Percentiles rank a stretch among this genome's conserved stretches.
These are phyloP conservation scores for Urocitellus parryii DNA, from an alignment of 2,113 vertebrate genomes.

Conservation along the genomic window DNA sequence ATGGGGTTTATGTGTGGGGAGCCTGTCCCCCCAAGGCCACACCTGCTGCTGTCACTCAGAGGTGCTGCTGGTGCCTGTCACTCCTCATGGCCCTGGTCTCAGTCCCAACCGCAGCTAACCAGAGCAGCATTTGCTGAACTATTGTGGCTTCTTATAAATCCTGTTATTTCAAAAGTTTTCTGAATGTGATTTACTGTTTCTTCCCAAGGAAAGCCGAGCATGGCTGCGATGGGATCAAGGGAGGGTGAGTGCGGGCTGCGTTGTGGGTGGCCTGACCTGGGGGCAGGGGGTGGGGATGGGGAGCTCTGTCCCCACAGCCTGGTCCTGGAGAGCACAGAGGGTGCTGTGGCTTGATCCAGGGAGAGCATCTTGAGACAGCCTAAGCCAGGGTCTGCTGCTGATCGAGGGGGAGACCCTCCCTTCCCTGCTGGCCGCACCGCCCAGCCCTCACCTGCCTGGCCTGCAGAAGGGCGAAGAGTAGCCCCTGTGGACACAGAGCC, in stretches of 20 bases:
- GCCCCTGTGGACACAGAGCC: neutral
- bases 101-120: accelerated
- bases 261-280: neutral
- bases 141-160: neutral
- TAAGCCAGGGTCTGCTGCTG: neutral
- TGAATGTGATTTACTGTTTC: neutral
- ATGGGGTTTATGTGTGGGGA: accelerated
- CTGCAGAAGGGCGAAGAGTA: too few species aligned
- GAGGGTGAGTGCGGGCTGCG: accelerated
- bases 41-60: neutral
- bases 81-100: neutral
- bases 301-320: neutral
- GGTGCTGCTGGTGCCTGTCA: neutral
- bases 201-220: neutral
- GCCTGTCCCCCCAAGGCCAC: neutral
- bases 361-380: too few species aligned
- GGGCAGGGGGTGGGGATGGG: neutral
- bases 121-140: neutral
- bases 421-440: neutral
- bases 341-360: neutral
- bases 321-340: neutral
- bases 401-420: too few species aligned
- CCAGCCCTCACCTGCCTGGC: neutral
- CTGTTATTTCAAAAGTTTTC: neutral
- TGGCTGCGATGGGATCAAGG: accelerated